Percentiles rank a stretch among this genome's conserved stretches.
Conservation (phyloP, 2,888 invertebrate genomes). For the Drymonia ruficornis region DNA sequence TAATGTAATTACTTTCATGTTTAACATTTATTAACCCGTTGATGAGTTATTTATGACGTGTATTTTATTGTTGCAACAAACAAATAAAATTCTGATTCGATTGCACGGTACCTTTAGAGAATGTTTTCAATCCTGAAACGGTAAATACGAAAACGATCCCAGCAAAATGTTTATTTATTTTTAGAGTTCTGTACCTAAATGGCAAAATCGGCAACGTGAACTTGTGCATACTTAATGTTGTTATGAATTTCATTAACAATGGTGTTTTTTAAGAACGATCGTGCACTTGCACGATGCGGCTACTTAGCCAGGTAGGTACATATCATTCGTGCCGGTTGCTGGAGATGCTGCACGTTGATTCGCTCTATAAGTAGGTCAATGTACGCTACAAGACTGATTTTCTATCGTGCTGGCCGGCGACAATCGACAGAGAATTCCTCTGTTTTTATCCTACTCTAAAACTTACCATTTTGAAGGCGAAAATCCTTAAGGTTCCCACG, state of each 20-base stretch:
- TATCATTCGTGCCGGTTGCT: conserved; percentile 53
- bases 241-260: not conserved
- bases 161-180: not conserved
- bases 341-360: conserved; percentile 44
- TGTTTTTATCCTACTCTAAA: conserved; percentile 14
- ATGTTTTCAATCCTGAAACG: not conserved
- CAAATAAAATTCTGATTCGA: not conserved
- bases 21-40: no score
- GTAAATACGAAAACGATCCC: conserved; percentile 2
- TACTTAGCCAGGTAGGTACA: conserved; percentile 8
- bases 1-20: no score
- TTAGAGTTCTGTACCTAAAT: not conserved
- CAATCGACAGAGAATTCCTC: conserved; percentile 17
- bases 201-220: no score
- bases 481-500: conserved; percentile 40
- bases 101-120: not conserved
- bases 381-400: conserved; percentile 55
- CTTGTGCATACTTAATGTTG: not conserved
- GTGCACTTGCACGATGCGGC: no score
- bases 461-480: conserved; percentile 62
- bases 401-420: conserved; percentile 42
- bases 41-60: no score
- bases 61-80: no score
- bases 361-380: conserved; percentile 62
- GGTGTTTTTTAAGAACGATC: not conserved